Conservation (phyloP, 23 tunicate species). For the Corella eumyota region DNA sequence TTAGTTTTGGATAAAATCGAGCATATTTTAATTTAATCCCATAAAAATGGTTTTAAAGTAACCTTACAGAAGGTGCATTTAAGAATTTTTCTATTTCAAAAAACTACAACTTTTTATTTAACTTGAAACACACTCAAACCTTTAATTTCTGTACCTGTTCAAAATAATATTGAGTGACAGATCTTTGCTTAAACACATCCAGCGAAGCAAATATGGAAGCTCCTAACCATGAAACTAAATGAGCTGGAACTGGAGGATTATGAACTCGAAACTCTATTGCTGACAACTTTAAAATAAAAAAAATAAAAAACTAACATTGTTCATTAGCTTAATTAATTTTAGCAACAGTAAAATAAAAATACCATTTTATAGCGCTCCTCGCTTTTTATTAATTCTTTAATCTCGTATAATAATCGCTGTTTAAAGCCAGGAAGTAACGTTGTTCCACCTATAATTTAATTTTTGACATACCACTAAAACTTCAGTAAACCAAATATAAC, state of each 20-base stretch:
- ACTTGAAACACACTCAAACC: no score
- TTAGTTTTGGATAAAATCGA: no score
- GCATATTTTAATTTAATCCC: no score
- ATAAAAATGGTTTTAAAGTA: no score
- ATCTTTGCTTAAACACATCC: slow-evolving; percentile 37
- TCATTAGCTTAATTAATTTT: background rate
- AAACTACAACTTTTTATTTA: no score
- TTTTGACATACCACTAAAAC: background rate
- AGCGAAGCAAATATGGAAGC: slow-evolving; percentile 77
- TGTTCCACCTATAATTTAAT: slow-evolving; percentile 61
- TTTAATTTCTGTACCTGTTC: slow-evolving; percentile 56
- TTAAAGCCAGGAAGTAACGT: slow-evolving; percentile 75
- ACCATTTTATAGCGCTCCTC: slow-evolving; percentile 48
- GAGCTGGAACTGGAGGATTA: slow-evolving; percentile 57
- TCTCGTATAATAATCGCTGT: slow-evolving; percentile 67
- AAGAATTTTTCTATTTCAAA: no score
- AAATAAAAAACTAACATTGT: background rate
- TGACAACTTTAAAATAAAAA: slow-evolving; percentile 30
- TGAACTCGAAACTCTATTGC: slow-evolving; percentile 70
- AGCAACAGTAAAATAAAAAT: no score
- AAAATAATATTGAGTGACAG: slow-evolving; percentile 76
- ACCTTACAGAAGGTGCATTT: no score
- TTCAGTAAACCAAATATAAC: background rate
- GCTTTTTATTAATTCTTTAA: slow-evolving; percentile 33
- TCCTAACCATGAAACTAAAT: slow-evolving; percentile 82